Evolutionary conservation across 2,113 vertebrate genomes (phyloP), one percentile per base, ranked within the genome.

Genomic region (Alligator mississippiensis): DNA sequence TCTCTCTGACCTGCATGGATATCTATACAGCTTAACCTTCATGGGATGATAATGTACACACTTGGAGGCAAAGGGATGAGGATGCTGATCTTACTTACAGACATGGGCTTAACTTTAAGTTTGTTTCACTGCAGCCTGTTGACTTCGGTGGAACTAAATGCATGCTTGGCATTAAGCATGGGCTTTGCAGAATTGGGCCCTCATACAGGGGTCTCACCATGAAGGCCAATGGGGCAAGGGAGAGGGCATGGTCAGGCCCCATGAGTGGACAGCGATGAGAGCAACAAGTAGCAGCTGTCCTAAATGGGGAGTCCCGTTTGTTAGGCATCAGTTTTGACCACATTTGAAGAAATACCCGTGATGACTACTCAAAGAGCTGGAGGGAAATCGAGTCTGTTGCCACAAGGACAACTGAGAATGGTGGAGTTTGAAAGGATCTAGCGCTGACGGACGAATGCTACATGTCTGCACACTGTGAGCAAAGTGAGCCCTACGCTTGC

Each of bases 181-280:
- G 27, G 12, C 16, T 81, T 78, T 61, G 18, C 24, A 1, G 19
- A 14, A 17, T 66, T 14, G 64, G 3, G 72, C 6, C n/a, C 81
- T 84, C 54, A 24, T 54, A 34, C 34, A 64, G 21, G 5, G 13
- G 82, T 3, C 27, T 27, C 12, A 47, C 62, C 62, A 63, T 28
- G 24, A 27, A 63, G n/a, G 63, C 9, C n/a, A 4, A 18, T 21
- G 66, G 66, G 18, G n/a, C 1, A 9, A 68, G 64, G 17, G 47
- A 47, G 64, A 63, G 22, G 5, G 24, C 24, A 25, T 5, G 6
- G 62, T 22, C 62, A 30, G n/a, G 27, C 15, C n/a, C 15, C 3
- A 16, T 4, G 15, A 66, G 28, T 16, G 16, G 17, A 30, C 64
- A n/a, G 16, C 19, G 4, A 30, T 8, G 12, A 63, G 0, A 0